Evolutionary conservation across 2,888 invertebrate genomes (phyloP).

Genomic region (Masnerella sp.): DNA sequence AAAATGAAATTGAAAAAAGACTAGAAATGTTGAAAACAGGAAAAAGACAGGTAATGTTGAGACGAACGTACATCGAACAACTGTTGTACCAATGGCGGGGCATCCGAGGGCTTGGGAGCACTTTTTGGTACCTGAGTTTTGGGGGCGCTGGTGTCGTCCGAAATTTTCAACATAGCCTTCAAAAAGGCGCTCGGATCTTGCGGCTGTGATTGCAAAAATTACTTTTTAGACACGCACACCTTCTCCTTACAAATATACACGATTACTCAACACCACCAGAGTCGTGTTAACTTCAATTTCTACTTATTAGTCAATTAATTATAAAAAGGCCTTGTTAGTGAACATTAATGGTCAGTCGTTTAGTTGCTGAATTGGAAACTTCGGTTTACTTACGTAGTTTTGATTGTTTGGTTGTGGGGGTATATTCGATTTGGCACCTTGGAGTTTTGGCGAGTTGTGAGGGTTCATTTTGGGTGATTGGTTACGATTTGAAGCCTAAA

Average conservation of each 20-base stretch:
- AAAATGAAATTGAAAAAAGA: too few relatives aligned
- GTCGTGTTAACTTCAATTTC: too few relatives aligned
- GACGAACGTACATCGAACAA: slow-evolving; percentile 73
- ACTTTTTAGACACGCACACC: slow-evolving; percentile 33
- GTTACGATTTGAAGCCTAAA: slow-evolving; percentile 16
- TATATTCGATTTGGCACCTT: slow-evolving; percentile 13
- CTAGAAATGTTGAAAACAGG: too few relatives aligned
- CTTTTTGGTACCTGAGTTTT: slow-evolving; percentile 58
- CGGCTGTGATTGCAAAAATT: slow-evolving; percentile 62
- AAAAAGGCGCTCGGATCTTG: slow-evolving; percentile 75
- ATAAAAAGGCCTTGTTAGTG: too few relatives aligned
- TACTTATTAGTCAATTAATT: too few relatives aligned
- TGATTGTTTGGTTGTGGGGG: not conserved
- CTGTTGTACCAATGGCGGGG: slow-evolving; percentile 75
- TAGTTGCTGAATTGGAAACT: too few relatives aligned
- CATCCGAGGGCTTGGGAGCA: slow-evolving; percentile 66
- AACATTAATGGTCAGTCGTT: too few relatives aligned
- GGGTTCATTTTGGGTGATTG: slow-evolving; percentile 10
- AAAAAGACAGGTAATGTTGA: too few relatives aligned
- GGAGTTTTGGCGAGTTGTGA: slow-evolving; percentile 2
- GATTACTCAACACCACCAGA: too few relatives aligned
- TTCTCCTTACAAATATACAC: too few relatives aligned
- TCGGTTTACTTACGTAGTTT: slow-evolving; percentile 6
- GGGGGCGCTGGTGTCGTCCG: slow-evolving; percentile 66
- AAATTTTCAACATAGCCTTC: slow-evolving; percentile 74